Percentiles rank a stretch among this genome's conserved stretches.
Evolutionary conservation across 2,797 vertebrate species (phyloP).

Genomic region (Lophotriccus pileatus): DNA sequence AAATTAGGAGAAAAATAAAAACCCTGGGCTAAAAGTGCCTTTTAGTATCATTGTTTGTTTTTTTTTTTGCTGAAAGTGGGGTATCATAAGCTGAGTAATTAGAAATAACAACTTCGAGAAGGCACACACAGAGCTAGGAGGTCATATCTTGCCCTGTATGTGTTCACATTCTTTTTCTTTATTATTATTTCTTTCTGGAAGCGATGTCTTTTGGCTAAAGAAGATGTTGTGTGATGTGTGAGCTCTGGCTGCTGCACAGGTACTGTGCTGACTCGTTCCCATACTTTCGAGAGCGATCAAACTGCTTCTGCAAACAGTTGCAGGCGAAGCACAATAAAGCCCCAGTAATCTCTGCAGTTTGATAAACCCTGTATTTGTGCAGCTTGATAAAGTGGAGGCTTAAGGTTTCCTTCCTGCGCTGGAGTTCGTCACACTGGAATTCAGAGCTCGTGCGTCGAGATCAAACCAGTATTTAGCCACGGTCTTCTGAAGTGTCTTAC

Average conservation of each 20-base stretch:
- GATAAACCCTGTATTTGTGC: conserved; percentile 10
- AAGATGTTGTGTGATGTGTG: neutral
- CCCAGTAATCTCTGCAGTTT: neutral
- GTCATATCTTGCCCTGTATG: neutral
- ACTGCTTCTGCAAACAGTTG: neutral
- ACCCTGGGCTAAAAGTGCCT: neutral
- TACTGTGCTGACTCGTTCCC: neutral
- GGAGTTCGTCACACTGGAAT: neutral
- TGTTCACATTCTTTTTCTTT: neutral
- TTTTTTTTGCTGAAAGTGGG: neutral
- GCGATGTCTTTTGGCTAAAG: neutral
- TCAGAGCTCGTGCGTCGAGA: neutral
- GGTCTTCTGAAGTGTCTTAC: neutral
- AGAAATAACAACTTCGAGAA: neutral
- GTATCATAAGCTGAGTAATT: neutral
- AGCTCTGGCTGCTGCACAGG: neutral
- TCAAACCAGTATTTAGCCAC: neutral
- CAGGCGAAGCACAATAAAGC: neutral
- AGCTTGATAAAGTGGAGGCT: conserved; percentile 5
- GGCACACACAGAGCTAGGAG: neutral
- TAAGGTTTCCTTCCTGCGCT: conserved; percentile 34
- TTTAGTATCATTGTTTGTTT: neutral
- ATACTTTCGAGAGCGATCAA: neutral
- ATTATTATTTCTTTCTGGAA: neutral
- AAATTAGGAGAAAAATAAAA: neutral